Evolutionary conservation across 2,113 vertebrate genomes (phyloP).

Genomic region (Brevimyrus niger): DNA sequence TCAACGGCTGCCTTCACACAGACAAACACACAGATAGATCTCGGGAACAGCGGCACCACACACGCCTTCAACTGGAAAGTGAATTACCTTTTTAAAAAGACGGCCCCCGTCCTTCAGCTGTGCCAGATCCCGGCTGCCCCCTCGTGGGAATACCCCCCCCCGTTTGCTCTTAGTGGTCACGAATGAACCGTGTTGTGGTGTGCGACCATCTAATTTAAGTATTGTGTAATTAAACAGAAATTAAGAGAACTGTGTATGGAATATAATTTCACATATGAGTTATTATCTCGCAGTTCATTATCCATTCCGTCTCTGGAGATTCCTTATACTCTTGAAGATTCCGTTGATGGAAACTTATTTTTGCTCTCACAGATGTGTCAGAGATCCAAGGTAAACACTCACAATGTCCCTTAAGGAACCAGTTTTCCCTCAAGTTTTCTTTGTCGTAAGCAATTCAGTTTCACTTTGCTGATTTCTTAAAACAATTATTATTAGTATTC

Average conservation of each 20-base stretch:
- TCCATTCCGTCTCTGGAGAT: constrained; percentile 67
- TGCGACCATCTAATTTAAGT: constrained; percentile 79
- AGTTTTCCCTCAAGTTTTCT: not conserved
- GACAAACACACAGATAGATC: not conserved
- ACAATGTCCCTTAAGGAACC: constrained; percentile 5
- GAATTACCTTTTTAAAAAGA: constrained; percentile 77
- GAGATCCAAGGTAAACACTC: constrained; percentile 10
- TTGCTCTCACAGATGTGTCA: constrained; percentile 6
- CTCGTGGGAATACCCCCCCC: constrained; percentile 68
- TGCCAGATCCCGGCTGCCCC: constrained; percentile 68
- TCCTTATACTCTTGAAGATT: not conserved
- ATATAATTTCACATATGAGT: constrained; percentile 81
- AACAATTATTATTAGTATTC: not conserved
- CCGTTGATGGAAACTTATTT: constrained; percentile 12
- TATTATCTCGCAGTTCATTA: constrained; percentile 78
- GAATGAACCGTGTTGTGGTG: constrained; percentile 75
- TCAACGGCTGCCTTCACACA: not conserved
- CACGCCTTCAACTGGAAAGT: constrained; percentile 72
- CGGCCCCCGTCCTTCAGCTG: constrained; percentile 77
- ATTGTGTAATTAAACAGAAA: constrained; percentile 85
- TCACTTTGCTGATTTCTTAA: not conserved
- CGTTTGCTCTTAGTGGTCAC: constrained; percentile 75
- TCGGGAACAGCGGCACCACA: constrained; percentile 61
- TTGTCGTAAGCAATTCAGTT: not conserved
- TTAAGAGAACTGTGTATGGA: constrained; percentile 79